Conservation (phyloP, 2,797 vertebrate species). For the Megaceryle alcyon region DNA sequence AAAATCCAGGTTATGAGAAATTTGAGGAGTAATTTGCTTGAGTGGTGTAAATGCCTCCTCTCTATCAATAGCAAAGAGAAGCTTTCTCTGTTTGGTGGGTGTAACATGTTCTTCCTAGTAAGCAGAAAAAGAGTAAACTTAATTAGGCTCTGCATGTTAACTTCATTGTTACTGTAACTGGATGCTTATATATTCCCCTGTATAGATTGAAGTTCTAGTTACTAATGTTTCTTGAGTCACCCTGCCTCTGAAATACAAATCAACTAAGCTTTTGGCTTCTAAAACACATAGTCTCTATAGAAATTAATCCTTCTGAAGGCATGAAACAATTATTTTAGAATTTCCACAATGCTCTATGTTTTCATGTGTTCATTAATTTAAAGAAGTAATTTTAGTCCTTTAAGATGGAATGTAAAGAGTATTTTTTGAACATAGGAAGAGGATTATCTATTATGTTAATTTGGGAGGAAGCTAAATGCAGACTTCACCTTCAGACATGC, state of each 20-base stretch:
- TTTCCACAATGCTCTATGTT: background rate
- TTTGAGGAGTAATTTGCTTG: background rate
- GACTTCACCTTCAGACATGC: background rate
- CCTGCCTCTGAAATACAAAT: background rate
- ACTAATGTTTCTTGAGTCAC: background rate
- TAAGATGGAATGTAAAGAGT: background rate
- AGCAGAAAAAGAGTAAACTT: background rate
- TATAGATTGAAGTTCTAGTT: background rate
- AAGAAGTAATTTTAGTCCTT: background rate
- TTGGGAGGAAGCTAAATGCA: background rate
- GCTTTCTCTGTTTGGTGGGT: background rate
- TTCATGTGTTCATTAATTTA: background rate
- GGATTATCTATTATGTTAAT: background rate
- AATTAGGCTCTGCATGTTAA: background rate
- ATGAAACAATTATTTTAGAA: background rate
- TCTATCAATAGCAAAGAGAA: background rate
- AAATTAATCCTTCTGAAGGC: background rate
- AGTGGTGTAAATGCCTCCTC: background rate
- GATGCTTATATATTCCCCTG: background rate
- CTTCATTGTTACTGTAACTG: background rate
- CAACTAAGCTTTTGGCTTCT: background rate
- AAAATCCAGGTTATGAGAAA: background rate
- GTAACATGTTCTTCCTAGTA: background rate
- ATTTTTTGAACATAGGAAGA: background rate
- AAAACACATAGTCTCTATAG: background rate